These are phyloP conservation scores for Neosalanx taihuensis DNA, from an alignment of 2,797 vertebrate genomes.

Conservation along the genomic window DNA sequence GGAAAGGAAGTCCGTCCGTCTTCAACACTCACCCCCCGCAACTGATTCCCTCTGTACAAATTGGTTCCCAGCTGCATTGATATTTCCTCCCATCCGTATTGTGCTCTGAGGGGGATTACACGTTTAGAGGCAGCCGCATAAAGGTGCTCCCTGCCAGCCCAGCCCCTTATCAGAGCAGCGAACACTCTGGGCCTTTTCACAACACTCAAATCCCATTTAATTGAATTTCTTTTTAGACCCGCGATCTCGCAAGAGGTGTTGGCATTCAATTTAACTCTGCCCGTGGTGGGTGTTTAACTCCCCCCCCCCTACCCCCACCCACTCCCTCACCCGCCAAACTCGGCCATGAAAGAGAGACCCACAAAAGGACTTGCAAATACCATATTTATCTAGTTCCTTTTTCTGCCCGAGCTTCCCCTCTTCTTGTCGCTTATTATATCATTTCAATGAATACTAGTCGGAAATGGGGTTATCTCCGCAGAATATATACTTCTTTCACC, in stretches of 20 bases:
- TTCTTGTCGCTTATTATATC: slow-evolving; percentile 81
- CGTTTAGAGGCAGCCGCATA: slow-evolving; percentile 90
- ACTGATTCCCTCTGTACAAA: slow-evolving; percentile 97
- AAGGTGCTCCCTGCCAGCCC: slow-evolving; percentile 76
- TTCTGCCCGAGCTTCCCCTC: slow-evolving; percentile 42
- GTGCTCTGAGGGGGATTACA: slow-evolving; percentile 95
- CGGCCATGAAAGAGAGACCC: slow-evolving; percentile 80
- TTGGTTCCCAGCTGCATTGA: slow-evolving; percentile 93
- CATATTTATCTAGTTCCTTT: slow-evolving; percentile 80
- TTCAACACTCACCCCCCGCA: slow-evolving; percentile 78
- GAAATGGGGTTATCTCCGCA: slow-evolving; percentile 77
- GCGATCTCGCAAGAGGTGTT: slow-evolving; percentile 93
- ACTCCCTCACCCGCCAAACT: too few species aligned
- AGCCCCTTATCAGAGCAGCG: slow-evolving; percentile 92
- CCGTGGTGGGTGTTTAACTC: slow-evolving; percentile 88
- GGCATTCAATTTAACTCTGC: slow-evolving; percentile 93
- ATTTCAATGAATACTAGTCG: slow-evolving; percentile 79
- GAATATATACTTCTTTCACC: slow-evolving; percentile 78
- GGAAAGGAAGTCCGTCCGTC: slow-evolving; percentile 87
- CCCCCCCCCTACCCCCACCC: not conserved
- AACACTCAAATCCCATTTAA: slow-evolving; percentile 99
- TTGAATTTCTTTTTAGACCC: slow-evolving; percentile 99
- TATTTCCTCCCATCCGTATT: slow-evolving; percentile 89
- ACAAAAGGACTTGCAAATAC: slow-evolving; percentile 88
- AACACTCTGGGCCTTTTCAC: slow-evolving; percentile 96